A percentile compares a stretch with the other conserved stretches of the same genome.
Evolutionary conservation across 2,113 vertebrate genomes (phyloP).

Genomic region (Bucco capensis): DNA sequence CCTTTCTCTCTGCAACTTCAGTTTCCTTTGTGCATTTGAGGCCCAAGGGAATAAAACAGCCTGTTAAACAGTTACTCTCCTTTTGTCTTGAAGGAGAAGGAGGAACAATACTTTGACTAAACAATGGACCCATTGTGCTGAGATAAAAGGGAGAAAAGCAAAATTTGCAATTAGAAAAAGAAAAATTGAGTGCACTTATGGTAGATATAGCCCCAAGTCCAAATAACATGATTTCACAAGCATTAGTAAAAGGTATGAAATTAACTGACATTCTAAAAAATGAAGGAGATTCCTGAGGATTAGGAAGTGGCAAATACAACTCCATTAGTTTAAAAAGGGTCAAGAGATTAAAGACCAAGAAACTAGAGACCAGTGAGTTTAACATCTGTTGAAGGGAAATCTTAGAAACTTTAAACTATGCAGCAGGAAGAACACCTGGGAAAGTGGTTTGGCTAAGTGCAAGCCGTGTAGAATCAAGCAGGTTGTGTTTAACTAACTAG

Average conservation of each 20-base stretch:
- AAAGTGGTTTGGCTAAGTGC: slow-evolving; percentile 55
- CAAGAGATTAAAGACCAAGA: slow-evolving; percentile 70
- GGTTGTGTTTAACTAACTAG: slow-evolving; percentile 55
- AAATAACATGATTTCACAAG: background rate
- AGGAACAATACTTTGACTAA: background rate
- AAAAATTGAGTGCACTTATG: background rate
- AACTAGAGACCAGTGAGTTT: slow-evolving; percentile 59
- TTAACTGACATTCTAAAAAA: slow-evolving; percentile 47
- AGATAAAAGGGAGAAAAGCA: slow-evolving; percentile 22
- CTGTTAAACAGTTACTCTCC: slow-evolving; percentile 36
- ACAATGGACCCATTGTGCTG: slow-evolving; percentile 34
- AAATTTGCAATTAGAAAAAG: background rate
- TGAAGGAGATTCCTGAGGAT: slow-evolving; percentile 62
- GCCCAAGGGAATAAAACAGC: slow-evolving; percentile 4
- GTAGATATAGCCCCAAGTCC: background rate
- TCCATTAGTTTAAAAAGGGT: slow-evolving; percentile 74
- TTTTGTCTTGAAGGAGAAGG: background rate
- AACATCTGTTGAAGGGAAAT: slow-evolving; percentile 69
- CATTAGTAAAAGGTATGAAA: slow-evolving; percentile 33
- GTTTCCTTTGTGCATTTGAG: slow-evolving; percentile 30
- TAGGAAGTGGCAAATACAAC: slow-evolving; percentile 75
- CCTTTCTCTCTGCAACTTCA: slow-evolving; percentile 43
- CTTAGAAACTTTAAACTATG: slow-evolving; percentile 60
- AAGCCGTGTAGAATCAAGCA: slow-evolving; percentile 43
- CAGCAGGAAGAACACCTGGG: slow-evolving; percentile 68